Percentiles rank a stretch among this genome's conserved stretches.
These are phyloP conservation scores for Cynodonichthys magdalenae DNA, from an alignment of 2,797 vertebrate species.

Conservation along the genomic window DNA sequence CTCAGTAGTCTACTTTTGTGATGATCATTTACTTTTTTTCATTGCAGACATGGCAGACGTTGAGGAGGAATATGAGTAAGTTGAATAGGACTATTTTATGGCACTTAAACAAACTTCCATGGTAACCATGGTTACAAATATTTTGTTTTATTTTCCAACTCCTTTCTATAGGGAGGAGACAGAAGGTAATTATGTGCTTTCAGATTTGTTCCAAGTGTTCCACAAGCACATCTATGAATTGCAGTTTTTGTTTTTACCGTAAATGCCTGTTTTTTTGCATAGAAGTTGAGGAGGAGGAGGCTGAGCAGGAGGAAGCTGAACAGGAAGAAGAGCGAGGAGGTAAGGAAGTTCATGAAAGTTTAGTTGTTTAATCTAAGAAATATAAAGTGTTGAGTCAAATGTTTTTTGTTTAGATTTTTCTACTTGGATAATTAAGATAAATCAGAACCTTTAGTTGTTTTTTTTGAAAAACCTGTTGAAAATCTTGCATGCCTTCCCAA, in stretches of 20 bases:
- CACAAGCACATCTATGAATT: background rate
- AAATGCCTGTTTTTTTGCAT: background rate
- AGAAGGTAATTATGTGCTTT: conserved; percentile 62
- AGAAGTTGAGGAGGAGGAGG: conserved; percentile 54
- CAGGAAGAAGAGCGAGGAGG: conserved; percentile 58
- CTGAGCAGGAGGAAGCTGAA: conserved; percentile 33
- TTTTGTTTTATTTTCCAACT: background rate
- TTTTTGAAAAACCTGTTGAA: background rate
- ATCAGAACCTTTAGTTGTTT: too few relatives aligned
- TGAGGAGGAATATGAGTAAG: conserved; percentile 78
- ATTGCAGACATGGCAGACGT: conserved; percentile 72
- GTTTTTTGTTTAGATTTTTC: too few relatives aligned
- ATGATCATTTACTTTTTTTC: conserved; percentile 5
- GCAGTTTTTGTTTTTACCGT: background rate
- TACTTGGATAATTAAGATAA: too few relatives aligned
- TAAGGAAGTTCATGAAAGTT: conserved; percentile 12
- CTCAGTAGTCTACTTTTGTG: background rate
- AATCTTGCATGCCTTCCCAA: background rate
- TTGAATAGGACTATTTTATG: conserved; percentile 10
- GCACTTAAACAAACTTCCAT: too few relatives aligned
- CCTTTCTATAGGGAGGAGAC: conserved; percentile 67
- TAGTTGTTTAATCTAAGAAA: too few relatives aligned
- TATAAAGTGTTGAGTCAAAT: too few relatives aligned
- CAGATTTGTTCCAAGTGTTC: background rate
- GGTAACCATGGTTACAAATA: background rate